phyloP scores from a whole-genome alignment of 2,113 vertebrate genomes.

The Oreochromis niloticus region DNA sequence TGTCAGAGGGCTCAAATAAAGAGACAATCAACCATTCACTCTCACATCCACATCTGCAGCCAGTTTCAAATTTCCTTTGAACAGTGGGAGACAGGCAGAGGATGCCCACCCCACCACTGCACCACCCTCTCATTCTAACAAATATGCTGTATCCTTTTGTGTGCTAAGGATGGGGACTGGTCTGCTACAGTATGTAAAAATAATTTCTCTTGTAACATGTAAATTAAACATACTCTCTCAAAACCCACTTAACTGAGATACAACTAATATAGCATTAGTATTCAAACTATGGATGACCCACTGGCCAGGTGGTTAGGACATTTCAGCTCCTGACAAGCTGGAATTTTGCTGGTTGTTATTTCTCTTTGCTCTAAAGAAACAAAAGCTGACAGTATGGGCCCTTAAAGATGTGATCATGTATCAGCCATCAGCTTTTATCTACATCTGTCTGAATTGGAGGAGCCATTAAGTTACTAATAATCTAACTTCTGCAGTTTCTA shows the following conservation, averaged over 20 bases:
- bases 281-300: background rate
- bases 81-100: background rate
- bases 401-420: background rate
- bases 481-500: background rate
- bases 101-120: background rate
- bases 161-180: background rate
- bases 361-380: background rate
- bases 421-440: background rate
- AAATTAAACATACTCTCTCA: background rate
- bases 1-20: rapidly evolving
- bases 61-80: background rate
- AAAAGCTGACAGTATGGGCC: background rate
- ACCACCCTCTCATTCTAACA: background rate
- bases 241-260: background rate
- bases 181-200: background rate
- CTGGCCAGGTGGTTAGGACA: background rate
- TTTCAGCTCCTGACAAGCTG: background rate
- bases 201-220: background rate
- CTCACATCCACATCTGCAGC: background rate
- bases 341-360: background rate
- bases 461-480: background rate
- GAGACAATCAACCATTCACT: background rate
- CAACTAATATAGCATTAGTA: background rate
- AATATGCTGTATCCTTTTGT: background rate
- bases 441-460: background rate